Evolutionary conservation across 2,797 vertebrate species (phyloP).

Genomic region (Tympanoctomys barrerae): DNA sequence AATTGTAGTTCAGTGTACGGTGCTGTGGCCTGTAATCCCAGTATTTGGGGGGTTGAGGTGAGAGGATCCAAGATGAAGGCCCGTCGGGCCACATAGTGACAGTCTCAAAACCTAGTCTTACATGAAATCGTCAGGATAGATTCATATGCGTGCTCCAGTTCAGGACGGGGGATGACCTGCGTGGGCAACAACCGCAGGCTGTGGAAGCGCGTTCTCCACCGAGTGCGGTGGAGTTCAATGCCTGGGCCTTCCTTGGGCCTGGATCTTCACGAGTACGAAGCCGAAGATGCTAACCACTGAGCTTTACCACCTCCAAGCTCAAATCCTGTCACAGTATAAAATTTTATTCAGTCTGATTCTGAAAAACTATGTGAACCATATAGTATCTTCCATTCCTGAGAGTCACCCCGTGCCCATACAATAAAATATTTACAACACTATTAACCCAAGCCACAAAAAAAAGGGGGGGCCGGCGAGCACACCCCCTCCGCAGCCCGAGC

Average conservation of each 20-base stretch:
- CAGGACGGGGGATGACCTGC: too few relatives aligned
- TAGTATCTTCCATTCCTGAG: not conserved
- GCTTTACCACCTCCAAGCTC: not conserved
- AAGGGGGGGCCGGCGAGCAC: not conserved
- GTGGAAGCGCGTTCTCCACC: not conserved
- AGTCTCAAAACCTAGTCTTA: not conserved
- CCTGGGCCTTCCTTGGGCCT: not conserved
- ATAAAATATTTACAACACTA: not conserved
- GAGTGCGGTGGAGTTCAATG: not conserved
- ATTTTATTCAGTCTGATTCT: not conserved
- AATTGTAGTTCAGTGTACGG: not conserved
- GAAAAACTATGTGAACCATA: not conserved
- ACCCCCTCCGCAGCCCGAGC: rapidly evolving
- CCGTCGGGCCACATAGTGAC: not conserved
- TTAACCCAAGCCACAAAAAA: not conserved
- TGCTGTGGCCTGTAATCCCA: not conserved
- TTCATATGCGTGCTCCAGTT: not conserved
- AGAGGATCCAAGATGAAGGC: too few relatives aligned
- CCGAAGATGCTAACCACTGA: not conserved
- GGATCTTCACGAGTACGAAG: not conserved
- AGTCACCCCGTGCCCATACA: not conserved
- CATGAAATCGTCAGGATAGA: not conserved
- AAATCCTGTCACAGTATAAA: not conserved
- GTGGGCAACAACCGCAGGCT: too few relatives aligned
- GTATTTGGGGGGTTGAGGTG: not conserved